Base-by-base conservation (phyloP, 1,140 invertebrate genomes). In the Mactra quadrangularis region DNA sequence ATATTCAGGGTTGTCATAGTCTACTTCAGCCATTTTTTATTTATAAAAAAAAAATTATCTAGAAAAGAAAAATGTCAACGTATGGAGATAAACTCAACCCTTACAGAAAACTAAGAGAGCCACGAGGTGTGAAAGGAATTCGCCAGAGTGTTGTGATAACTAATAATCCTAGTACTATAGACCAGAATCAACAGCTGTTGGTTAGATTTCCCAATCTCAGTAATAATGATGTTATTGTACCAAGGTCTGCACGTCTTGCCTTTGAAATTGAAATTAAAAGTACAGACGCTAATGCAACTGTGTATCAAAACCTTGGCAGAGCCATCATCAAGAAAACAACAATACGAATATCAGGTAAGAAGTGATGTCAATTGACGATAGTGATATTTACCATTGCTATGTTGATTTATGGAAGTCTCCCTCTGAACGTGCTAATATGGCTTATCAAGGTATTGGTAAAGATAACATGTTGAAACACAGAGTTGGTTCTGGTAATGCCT, bases 151-250 rank as follows among this genome's bases (percentile, higher is more conserved):
- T 78, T 19, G 68, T 72, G 4, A 84, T 84, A 33, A 84, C 76
- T 29, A 77, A 81, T 47, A 85, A 82, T 31, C 76, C 83, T 6
- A 50, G 35, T n/a, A 66, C 68, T 47, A 74, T 84, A 15, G 66
- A 64, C 11, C 7, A 45, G 19, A 76, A 76, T 27, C 62, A 84
- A 53, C 75, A 77, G 25, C 38, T 75, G 22, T 25, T 79, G n/a
- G 83, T 85, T 22, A 66, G 77, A 70, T 74, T 85, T 45, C 76
- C 70, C 19, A 85, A 85, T 45, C 35, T 84, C 17, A 29, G 57
- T 22, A 52, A 35, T 55, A 35, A 81, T 41, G 53, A 75, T 71
- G 59, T 76, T 29, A 74, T 85, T 57, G 83, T 85, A 22, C 76
- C 57, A 15, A 29, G 77, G 35, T 60, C 59, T 53, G 29, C 50